Base-by-base conservation (phyloP, 2,797 vertebrate genomes). In the Helostoma temminkii region DNA sequence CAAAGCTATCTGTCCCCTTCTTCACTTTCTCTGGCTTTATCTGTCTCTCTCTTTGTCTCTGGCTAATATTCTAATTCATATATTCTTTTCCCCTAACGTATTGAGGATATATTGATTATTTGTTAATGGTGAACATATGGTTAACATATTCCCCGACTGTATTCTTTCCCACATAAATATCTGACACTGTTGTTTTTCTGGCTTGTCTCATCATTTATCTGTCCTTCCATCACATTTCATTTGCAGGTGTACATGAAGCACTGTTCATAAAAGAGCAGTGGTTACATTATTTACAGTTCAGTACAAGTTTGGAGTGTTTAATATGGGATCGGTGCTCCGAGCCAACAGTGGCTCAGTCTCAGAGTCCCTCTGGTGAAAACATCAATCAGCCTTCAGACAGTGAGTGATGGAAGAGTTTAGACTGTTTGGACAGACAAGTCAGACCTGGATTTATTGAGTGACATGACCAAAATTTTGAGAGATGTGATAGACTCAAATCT, bases 341-440 rank as follows among this genome's bases (percentile, higher is more conserved):
- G 76, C 58, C 80, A 50, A 72, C 34, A n/a, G 80, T 56, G 74
- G 74, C 80, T 83, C 80, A 59, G 67, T 83, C 76, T 72, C 67
- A 3, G 28, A 53, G 56, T 30, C 57, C 54, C 34, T 59, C 69
- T 11, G 10, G 41, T 71, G 71, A 78, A 78, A 76, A 41, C 80
- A 86, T 88, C 82, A 71, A 62, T 86, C 82, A 82, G 64, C 16
- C 41, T 42, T 37, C 43, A 53, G 80, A 83, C 82, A 74, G 42
- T 80, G 76, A 85, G 22, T 76, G 84, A 83, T 74, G 76, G 80
- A 78, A 43, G 71, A 48, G 60, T 60, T 75, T 68, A 24, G 50
- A 72, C 70, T 64, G 55, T 71, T 78, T 41, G 50, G 61, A 76
- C 63, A 69, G 66, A 78, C 68, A 52, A 59, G 63, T 48, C 47